Evolutionary conservation across 2,797 vertebrate species (phyloP).

Genomic region (Myotis daubentonii): DNA sequence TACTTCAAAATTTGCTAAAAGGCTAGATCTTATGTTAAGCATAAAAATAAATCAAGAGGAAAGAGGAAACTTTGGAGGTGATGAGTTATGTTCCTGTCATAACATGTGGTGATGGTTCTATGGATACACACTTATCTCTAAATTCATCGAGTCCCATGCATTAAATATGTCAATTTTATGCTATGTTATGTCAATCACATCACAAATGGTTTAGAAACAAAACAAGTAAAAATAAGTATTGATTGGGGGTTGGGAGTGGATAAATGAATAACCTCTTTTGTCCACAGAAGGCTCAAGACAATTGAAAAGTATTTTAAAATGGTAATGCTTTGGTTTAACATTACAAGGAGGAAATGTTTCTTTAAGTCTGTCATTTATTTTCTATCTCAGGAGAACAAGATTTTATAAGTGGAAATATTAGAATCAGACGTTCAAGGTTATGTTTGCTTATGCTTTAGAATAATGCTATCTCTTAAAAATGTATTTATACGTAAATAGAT

Average conservation of each 20-base stretch:
- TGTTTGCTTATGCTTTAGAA: neutral
- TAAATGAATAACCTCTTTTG: neutral
- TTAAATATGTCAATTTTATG: neutral
- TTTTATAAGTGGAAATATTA: neutral
- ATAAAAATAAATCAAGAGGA: neutral
- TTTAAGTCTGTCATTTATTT: neutral
- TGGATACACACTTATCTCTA: neutral
- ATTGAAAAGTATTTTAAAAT: neutral
- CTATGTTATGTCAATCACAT: neutral
- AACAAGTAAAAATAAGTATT: neutral
- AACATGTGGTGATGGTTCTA: neutral
- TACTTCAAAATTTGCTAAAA: neutral
- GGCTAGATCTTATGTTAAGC: neutral
- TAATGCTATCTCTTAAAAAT: neutral
- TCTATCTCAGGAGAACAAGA: neutral
- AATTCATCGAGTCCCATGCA: neutral
- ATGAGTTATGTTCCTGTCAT: neutral
- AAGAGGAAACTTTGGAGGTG: neutral
- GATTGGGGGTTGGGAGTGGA: fast-evolving
- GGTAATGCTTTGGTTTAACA: neutral
- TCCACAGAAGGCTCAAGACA: neutral
- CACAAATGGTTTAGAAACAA: neutral
- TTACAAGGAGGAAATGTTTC: neutral
- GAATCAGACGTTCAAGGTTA: neutral
- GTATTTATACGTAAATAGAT: neutral